Evolutionary conservation across 2,888 invertebrate species (phyloP), one percentile per base, ranked within the genome.

Genomic region (Cataglyphis albicans): DNA sequence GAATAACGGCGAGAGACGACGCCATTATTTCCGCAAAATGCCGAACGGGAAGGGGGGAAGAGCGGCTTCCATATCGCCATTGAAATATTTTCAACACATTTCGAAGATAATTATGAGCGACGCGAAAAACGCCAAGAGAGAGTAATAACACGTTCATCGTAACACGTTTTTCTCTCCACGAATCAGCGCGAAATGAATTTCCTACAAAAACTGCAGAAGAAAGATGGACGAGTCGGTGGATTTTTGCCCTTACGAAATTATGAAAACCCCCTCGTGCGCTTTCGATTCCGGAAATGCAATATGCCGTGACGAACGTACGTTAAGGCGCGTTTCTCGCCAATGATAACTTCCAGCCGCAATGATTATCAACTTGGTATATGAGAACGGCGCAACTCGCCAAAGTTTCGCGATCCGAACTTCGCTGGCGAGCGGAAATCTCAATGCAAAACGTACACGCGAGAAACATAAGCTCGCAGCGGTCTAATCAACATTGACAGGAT

Each of bases 401-500:
- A 85, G 64, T 80, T 84, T 21, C 25, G 29, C 52, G 57, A 15
- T 55, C 57, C 61, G 61, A 83, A 85, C 80, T 86, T 86, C 52
- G 41, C 52, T 75, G 59, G 38, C 72, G 61, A 73, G 57, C 75
- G 57, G 35, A 70, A 55, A 64, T 35, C 59, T 67, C 81, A 88
- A 84, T 72, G 68, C 10, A 68, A 41, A 52, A 67, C 32, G 21
- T 21, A n/a, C 29, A 32, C 38, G 21, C 15, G 18, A 18, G 52
- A 57, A 52, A 59, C 48, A 48, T 7, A 41, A 29, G 18, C 52
- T 29, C 55, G 52, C 63, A 61, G 61, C 82, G 57, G 70, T 52
- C 85, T 87, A 84, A 88, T 88, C 88, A 88, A 84, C 88, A 83
- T 84, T 48, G 81, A 55, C 57, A 21, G 73, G 76, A 72, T 73